Base-by-base conservation (phyloP, 2,797 vertebrate species). In the Loris lydekkerianus region DNA sequence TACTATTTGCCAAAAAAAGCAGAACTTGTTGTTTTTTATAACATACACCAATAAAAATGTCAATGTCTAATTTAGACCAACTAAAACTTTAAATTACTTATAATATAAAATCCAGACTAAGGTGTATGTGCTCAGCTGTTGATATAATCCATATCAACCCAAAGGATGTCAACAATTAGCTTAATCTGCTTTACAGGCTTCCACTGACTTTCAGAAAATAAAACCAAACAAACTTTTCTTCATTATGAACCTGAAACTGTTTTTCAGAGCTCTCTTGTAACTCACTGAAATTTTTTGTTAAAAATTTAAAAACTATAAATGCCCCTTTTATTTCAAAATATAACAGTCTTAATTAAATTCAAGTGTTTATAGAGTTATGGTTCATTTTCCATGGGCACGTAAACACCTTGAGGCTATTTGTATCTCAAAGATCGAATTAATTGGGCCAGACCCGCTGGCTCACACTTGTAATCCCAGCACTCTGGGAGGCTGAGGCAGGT, bases 361-460 rank as follows among this genome's bases (percentile, higher is more conserved):
- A 86, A 21, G 4, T 61, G 25, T 58, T 87, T 95, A 58, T 37
- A 31, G 86, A 82, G 21, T 85, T 73, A 76, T 90, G 17, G 34
- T 69, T 53, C 34, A 84, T 82, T 76, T 88, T 67, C 31, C 25
- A 46, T 21, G 23, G 29, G 37, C 29, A 85, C 27, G 4, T 61
- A 53, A 34, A 65, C 60, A 80, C 5, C 29, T 73, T 85, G 34
- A 23, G 6, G 0, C 23, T 77, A 78, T 18, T 89, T 93, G 83
- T 69, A 87, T 82, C 63, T 95, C 86, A 58, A 95, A 84, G 85
- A 92, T 23, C 73, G 27, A 91, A 77, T 89, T n/a, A 80, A 56
- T 65, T 5, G 49, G 49, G 49, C 49, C 14, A 14, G 49, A 14
- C 49, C 15, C 14, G 3, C 4, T 15, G 14, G 49, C 49, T 53